Conservation (phyloP, 2,797 vertebrate species). For the Potorous gilbertii region DNA sequence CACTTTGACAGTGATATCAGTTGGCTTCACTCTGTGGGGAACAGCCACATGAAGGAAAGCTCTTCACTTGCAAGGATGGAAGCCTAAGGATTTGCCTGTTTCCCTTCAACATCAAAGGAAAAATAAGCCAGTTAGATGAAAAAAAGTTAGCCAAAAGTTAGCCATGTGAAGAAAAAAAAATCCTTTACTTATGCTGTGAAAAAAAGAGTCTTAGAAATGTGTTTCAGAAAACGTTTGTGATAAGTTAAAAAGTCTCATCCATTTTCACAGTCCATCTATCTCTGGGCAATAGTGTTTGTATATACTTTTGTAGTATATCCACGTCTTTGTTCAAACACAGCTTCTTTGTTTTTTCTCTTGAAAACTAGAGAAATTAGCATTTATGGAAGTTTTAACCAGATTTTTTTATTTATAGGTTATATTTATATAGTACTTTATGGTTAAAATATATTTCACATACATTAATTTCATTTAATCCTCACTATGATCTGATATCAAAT, state of each 20-base stretch:
- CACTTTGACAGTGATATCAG: background rate
- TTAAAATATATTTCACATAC: background rate
- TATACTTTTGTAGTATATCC: background rate
- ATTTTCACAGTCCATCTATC: background rate
- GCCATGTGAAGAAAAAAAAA: background rate
- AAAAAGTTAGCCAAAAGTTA: constrained; percentile 1
- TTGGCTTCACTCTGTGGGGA: background rate
- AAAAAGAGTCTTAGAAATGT: background rate
- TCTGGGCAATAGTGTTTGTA: background rate
- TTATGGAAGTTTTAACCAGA: background rate
- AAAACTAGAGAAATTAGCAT: background rate
- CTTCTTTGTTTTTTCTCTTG: background rate
- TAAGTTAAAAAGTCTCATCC: background rate
- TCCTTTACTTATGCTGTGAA: background rate
- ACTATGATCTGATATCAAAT: background rate
- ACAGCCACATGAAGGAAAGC: background rate
- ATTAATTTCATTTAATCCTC: background rate
- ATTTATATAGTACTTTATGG: background rate
- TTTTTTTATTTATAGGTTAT: background rate
- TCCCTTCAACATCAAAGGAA: background rate
- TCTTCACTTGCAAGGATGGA: background rate
- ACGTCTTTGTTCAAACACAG: background rate
- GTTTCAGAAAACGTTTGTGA: background rate
- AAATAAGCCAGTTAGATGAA: background rate
- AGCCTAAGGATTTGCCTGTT: background rate